Base-by-base conservation (phyloP, 1,140 invertebrate species). In the Hyposmocoma kahamanoa region DNA sequence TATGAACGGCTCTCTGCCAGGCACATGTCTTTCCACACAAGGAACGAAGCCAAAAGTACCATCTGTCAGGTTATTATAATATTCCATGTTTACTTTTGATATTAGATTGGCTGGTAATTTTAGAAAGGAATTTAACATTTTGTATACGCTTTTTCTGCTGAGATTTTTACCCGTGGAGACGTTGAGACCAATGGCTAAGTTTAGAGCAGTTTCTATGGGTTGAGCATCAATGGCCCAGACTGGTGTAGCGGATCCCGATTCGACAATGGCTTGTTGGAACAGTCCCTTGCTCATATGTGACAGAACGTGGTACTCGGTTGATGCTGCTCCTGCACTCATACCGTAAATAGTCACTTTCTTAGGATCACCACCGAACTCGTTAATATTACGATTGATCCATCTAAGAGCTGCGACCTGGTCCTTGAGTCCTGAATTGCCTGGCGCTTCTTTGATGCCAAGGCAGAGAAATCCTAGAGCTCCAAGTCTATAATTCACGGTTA, bases 181-280 rank as follows among this genome's bases (percentile, higher is more conserved):
- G 46, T 88, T 88, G 9, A 91, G 67, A 4, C 70, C 63, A 18
- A 64, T 61, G 3, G 87, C 89, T 3, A 92, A 61, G 45, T 82
- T 65, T 20, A 86, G 70, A 1, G 90, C 88, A 58, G 88, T 87
- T 46, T 77, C 71, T 9, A 79, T 58, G 0, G 89, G 82, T 39
- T 88, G 72, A 6, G 65, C 56, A 17, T 89, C 74, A 2, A 90
- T 70, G 5, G 89, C 84, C 90, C 90, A 92, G 3, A 89, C 79
- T 60, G 86, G 86, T 6, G 90, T 63, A 15, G 90, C 88, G 8
- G 88, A 88, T n/a, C 90, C 91, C 72, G 89, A 89, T 83, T 89
- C 87, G 20, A 84, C 62, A 26, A 91, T 88, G 0, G 86, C 87
- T 67, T 75, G 80, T 22, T 88, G 79, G 62, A 91, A 92, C 8